Base-by-base conservation (phyloP, 37 sponge, comb jelly and placozoan species). In the Agelas oroides region DNA sequence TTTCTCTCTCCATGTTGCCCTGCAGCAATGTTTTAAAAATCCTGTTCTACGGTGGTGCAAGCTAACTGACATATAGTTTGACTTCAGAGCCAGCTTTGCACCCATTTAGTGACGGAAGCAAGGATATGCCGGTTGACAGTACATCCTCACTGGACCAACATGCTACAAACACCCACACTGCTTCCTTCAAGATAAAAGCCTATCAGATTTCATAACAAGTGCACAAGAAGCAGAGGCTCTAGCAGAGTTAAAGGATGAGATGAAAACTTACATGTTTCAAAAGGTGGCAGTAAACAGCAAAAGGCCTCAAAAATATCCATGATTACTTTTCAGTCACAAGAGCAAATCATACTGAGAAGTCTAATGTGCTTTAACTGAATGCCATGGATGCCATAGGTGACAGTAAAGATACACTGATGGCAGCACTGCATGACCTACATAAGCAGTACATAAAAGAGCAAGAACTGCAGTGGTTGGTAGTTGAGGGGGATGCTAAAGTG, bases 401-500 rank as follows among this genome's bases (percentile, higher is more conserved):
- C 65, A 33, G 64, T 14, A 79, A 64, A 66, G 80, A 79, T 18
- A 79, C 80, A 17, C 5, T 79, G 56, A 79, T 66, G 53, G 28
- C 11, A 65, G 27, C 66, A 12, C 20, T 65, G 39, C 55, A 79
- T 23, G 15, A 5, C 28, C 25, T 79, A 20, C 30, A 27, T 46
- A 41, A 66, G 5, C 6, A 36, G 18, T 64, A 27, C 25, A 64
- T 65, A 11, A 24, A 8, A 52, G 38, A 14, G 16, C 5, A 65
- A 2, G 24, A 16, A 5, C 37, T 17, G 32, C 32, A 15, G 14
- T 66, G 5, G 32, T 53, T 40, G 32, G 56, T 79, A 27, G 6
- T 79, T 53, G 80, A 66, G n/a, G 80, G 80, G 8, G 80, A 79
- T 65, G 69, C 53, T 20, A 79, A 79, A 79, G 8, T 65, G 32